Percentiles rank a stretch among this genome's conserved stretches.
These are phyloP conservation scores for Lingula anatina DNA, from an alignment of 2,888 invertebrate species.

Conservation along the genomic window DNA sequence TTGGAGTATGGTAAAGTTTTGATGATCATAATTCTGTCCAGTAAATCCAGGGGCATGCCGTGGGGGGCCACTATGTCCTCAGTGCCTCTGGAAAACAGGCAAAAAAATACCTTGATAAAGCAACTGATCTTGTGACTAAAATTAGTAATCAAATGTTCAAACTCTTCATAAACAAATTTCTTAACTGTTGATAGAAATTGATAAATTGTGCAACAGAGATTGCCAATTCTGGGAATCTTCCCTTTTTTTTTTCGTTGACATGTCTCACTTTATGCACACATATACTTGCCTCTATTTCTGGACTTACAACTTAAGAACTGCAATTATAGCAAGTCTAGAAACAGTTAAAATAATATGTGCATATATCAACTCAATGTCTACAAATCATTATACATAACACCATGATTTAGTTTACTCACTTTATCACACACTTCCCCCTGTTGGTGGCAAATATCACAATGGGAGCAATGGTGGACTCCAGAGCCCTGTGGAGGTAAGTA, in stretches of 20 bases:
- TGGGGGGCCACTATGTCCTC: conserved; percentile 78
- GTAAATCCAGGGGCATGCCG: conserved; percentile 90
- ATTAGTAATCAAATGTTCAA: too few relatives aligned
- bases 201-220: too few relatives aligned
- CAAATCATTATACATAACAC: conserved; percentile 1
- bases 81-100: conserved; percentile 53
- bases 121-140: too few relatives aligned
- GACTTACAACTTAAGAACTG: too few relatives aligned
- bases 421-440: conserved; percentile 82
- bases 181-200: too few relatives aligned
- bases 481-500: conserved; percentile 92
- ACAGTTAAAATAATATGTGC: not conserved
- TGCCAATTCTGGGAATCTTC: too few relatives aligned
- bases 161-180: too few relatives aligned
- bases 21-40: conserved; percentile 91
- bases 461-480: conserved; percentile 94
- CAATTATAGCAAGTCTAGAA: not conserved
- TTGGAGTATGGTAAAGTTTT: conserved; percentile 82
- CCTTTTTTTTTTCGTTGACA: too few relatives aligned
- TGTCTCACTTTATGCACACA: too few relatives aligned
- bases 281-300: too few relatives aligned
- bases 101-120: too few relatives aligned
- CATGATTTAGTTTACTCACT: too few relatives aligned
- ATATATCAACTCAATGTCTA: not conserved
- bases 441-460: conserved; percentile 99